phyloP scores from a whole-genome alignment of 2,797 vertebrate genomes.

The Knipowitschia caucasica region DNA sequence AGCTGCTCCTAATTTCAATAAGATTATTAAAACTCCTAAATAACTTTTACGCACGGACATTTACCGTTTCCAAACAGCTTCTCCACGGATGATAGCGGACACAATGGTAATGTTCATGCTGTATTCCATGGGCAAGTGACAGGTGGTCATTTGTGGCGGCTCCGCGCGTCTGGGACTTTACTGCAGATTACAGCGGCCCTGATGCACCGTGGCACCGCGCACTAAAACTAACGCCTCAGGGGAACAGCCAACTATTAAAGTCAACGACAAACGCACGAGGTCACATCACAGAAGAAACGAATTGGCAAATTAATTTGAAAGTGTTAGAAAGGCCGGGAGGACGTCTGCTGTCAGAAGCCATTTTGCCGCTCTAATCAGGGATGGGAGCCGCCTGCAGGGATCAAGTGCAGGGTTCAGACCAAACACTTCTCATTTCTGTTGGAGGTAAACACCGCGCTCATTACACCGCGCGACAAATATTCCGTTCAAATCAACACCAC shows the following conservation, averaged over 20 bases:
- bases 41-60: conserved; percentile 12
- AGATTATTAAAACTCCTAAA: neutral
- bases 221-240: conserved; percentile 63
- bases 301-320: conserved; percentile 69
- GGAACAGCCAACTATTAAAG: conserved; percentile 21
- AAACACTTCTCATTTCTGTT: conserved; percentile 1
- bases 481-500: conserved; percentile 6
- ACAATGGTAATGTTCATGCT: neutral
- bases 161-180: conserved; percentile 35
- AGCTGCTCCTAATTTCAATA: neutral
- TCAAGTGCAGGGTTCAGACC: conserved; percentile 25
- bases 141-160: too few relatives aligned
- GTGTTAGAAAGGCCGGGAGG: conserved; percentile 62
- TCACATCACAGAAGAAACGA: conserved; percentile 64
- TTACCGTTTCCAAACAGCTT: too few relatives aligned
- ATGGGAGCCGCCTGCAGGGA: conserved; percentile 49
- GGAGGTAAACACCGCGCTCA: conserved; percentile 6
- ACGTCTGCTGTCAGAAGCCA: conserved; percentile 75
- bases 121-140: neutral
- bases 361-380: conserved; percentile 65
- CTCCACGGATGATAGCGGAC: too few relatives aligned
- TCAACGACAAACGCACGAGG: conserved; percentile 37
- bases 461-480: conserved; percentile 1
- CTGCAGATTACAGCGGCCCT: conserved; percentile 46
- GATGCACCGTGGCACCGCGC: conserved; percentile 41